Evolutionary conservation across 2,797 vertebrate genomes (phyloP), one percentile per base, ranked within the genome.

Genomic region (Austrolebias charrua): DNA sequence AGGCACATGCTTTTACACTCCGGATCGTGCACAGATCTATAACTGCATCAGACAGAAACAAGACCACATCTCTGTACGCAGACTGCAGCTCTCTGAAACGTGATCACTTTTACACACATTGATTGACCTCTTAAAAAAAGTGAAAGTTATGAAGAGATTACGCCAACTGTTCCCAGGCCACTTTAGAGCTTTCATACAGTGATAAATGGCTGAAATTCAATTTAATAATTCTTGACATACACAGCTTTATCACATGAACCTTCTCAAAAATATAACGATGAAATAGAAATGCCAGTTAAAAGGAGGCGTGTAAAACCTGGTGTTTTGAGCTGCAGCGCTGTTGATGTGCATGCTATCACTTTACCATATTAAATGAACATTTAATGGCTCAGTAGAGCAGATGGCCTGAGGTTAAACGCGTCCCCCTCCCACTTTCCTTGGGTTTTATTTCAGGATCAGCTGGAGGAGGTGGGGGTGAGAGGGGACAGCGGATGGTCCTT

Each of bases 351-450:
- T 73, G 86, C 83, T 87, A 86, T 89, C 84, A 76, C 71, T 89
- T 83, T 84, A 85, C 86, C 44, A 28, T 79, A 78, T 87, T 88
- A 89, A 91, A 85, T 89, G 82, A 89, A 88, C 82, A 82, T 81
- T 73, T 84, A 87, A 90, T 89, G 81, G 78, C 82, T 82, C 35
- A 54, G 44, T 69, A 55, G 74, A 82, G 80, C 85, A 86, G 85
- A 88, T 90, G 86, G 80, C 70, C 71, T 59, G 59, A 75, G 72
- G 84, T 80, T 78, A 81, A 82, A 78, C 71, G 67, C 71, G 72
- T 69, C 84, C 77, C 75, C 71, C 66, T 71, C 76, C 72, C 75
- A 73, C 65, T 51, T 71, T 73, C 72, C 79, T 56, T 53, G 48
- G 69, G 80, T 79, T 83, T 87, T 87, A 89, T 90, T 90, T 87